A percentile compares a stretch with the other conserved stretches of the same genome.
These are phyloP conservation scores for Phaethornis superciliosus DNA, from an alignment of 2,113 vertebrate genomes.

Conservation along the genomic window DNA sequence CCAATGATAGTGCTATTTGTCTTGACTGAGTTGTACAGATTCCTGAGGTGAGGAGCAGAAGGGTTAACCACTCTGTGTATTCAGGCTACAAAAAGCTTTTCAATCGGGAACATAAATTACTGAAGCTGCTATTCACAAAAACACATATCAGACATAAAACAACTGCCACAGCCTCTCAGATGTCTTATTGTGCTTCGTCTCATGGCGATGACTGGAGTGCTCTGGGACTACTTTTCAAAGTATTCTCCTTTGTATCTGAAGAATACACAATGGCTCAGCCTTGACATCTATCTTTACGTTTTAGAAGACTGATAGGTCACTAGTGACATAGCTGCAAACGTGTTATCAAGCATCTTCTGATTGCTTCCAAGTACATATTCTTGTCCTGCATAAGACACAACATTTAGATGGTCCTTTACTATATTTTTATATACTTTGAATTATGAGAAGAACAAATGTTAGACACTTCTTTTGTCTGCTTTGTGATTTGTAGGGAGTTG, in stretches of 20 bases:
- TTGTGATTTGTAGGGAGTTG: background rate
- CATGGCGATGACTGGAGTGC: conserved; percentile 47
- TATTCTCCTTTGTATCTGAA: conserved; percentile 52
- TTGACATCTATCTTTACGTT: conserved; percentile 53
- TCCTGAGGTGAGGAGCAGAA: conserved; percentile 23
- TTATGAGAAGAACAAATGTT: background rate
- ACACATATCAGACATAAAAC: conserved; percentile 67
- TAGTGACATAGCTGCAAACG: background rate
- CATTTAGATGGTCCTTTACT: background rate
- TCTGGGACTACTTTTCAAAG: conserved; percentile 61
- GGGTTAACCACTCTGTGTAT: conserved; percentile 62
- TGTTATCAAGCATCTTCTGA: background rate
- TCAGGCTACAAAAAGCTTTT: conserved; percentile 64
- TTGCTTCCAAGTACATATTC: background rate
- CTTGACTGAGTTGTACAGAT: background rate
- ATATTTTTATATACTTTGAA: background rate
- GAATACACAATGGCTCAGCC: conserved; percentile 40
- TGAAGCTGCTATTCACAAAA: conserved; percentile 61
- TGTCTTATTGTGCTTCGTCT: conserved; percentile 63
- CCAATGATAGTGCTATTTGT: background rate
- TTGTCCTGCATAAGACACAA: background rate
- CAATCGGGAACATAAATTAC: conserved; percentile 57
- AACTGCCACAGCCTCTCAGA: conserved; percentile 64
- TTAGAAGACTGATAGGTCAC: conserved; percentile 36
- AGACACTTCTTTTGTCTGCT: background rate